Conservation (phyloP, 2,888 invertebrate species). For the Xanthorhoe designata region DNA sequence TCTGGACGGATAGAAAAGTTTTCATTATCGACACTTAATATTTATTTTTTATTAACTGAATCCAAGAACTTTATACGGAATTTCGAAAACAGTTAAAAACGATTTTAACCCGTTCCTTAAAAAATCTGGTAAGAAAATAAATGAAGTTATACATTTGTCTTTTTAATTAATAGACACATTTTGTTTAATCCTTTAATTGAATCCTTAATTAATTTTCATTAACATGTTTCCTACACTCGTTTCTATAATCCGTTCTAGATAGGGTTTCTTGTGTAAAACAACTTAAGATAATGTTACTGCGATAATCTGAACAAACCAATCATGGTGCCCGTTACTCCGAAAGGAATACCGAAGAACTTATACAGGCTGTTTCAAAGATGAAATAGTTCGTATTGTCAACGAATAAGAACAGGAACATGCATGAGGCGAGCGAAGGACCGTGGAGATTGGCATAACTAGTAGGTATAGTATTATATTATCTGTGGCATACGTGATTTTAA, state of each 20-base stretch:
- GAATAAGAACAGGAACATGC: too few relatives aligned
- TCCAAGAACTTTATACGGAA: too few relatives aligned
- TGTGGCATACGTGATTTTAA: too few relatives aligned
- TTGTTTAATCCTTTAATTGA: slow-evolving; percentile 8
- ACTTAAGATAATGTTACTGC: slow-evolving; percentile 46
- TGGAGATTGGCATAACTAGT: too few relatives aligned
- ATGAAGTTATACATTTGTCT: neutral
- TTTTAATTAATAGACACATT: neutral
- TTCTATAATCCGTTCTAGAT: slow-evolving; percentile 34
- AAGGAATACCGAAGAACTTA: slow-evolving; percentile 35
- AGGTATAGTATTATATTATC: too few relatives aligned
- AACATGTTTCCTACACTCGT: slow-evolving; percentile 32
- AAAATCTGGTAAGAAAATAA: too few relatives aligned
- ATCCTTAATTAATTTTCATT: slow-evolving; percentile 33
- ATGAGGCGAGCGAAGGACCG: too few relatives aligned
- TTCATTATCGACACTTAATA: too few relatives aligned
- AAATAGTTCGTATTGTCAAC: neutral
- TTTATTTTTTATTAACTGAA: too few relatives aligned
- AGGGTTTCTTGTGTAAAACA: slow-evolving; percentile 42
- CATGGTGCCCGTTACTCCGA: slow-evolving; percentile 55
- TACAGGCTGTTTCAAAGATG: slow-evolving; percentile 30
- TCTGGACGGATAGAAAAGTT: too few relatives aligned
- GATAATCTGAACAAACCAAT: slow-evolving; percentile 53
- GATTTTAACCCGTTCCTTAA: too few relatives aligned
- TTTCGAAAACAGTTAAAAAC: too few relatives aligned